These are phyloP conservation scores for Micrastur ruficollis DNA, from an alignment of 2,797 vertebrate genomes.

Conservation along the genomic window DNA sequence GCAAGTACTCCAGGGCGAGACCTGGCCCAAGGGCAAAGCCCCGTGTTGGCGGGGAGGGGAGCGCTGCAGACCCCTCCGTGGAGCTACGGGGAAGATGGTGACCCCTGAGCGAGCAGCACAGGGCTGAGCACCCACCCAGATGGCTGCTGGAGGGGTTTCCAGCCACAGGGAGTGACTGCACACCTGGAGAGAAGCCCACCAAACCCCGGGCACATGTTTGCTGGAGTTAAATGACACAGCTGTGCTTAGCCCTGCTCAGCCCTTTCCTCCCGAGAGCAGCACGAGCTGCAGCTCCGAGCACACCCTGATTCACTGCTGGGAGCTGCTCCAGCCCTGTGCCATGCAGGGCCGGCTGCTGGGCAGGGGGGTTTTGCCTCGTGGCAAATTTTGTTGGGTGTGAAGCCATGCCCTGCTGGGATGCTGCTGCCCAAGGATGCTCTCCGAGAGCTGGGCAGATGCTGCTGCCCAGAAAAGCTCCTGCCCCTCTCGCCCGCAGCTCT, in stretches of 20 bases:
- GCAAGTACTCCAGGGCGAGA: background rate
- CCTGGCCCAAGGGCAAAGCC: background rate
- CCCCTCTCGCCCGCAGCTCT: background rate
- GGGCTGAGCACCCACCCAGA: background rate
- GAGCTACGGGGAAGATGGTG: background rate
- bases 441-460: background rate
- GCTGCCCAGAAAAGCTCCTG: background rate
- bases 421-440: background rate
- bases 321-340: background rate
- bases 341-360: fast-evolving
- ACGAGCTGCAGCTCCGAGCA: background rate
- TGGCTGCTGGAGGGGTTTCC: background rate
- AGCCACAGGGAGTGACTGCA: background rate
- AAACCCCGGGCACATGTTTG: fast-evolving
- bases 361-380: too few species aligned
- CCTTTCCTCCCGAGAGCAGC: background rate
- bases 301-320: too few species aligned
- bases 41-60: background rate
- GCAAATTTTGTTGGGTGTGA: background rate
- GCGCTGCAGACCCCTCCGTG: background rate
- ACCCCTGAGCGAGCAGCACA: background rate
- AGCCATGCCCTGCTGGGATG: background rate
- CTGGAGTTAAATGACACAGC: fast-evolving
- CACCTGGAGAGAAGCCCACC: background rate
- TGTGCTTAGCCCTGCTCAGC: too few species aligned